Conservation (phyloP, 2,888 invertebrate species). For the Platycheirus rosarum region DNA sequence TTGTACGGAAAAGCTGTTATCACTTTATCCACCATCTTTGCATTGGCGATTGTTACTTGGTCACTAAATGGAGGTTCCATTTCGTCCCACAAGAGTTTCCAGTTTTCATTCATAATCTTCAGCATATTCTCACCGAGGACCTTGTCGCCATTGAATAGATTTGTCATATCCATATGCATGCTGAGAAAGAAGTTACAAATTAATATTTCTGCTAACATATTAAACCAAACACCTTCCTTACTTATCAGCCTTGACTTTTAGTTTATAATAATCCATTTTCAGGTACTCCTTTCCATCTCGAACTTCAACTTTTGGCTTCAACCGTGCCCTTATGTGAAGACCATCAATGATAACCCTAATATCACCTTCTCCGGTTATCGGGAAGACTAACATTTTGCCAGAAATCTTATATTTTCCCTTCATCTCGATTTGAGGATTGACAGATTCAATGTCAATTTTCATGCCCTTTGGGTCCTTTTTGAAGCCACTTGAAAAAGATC, state of each 20-base stretch:
- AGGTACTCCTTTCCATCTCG: slow-evolving; percentile 76
- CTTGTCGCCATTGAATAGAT: slow-evolving; percentile 77
- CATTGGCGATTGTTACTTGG: slow-evolving; percentile 47
- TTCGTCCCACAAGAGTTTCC: slow-evolving; percentile 75
- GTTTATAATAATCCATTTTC: slow-evolving; percentile 70
- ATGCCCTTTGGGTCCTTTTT: slow-evolving; percentile 74
- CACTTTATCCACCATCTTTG: slow-evolving; percentile 6
- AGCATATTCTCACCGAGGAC: slow-evolving; percentile 77
- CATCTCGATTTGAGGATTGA: slow-evolving; percentile 64
- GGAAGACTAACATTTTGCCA: slow-evolving; percentile 77
- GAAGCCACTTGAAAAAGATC: slow-evolving; percentile 75
- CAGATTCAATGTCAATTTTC: slow-evolving; percentile 58
- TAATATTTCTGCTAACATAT: too few species aligned
- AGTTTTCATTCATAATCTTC: slow-evolving; percentile 77
- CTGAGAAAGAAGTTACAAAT: slow-evolving; percentile 75
- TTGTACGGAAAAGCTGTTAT: slow-evolving; percentile 15
- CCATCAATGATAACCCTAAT: slow-evolving; percentile 66
- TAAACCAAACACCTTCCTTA: too few species aligned
- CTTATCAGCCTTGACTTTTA: slow-evolving; percentile 71
- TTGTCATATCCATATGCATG: slow-evolving; percentile 76
- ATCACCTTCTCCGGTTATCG: slow-evolving; percentile 76
- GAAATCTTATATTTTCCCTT: slow-evolving; percentile 76
- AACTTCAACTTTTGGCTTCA: slow-evolving; percentile 65
- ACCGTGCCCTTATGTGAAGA: slow-evolving; percentile 53
- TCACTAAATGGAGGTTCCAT: slow-evolving; percentile 75